Percentiles rank a stretch among this genome's conserved stretches.
Evolutionary conservation across 2,113 vertebrate species (phyloP).

Genomic region (Stegostoma tigrinum): DNA sequence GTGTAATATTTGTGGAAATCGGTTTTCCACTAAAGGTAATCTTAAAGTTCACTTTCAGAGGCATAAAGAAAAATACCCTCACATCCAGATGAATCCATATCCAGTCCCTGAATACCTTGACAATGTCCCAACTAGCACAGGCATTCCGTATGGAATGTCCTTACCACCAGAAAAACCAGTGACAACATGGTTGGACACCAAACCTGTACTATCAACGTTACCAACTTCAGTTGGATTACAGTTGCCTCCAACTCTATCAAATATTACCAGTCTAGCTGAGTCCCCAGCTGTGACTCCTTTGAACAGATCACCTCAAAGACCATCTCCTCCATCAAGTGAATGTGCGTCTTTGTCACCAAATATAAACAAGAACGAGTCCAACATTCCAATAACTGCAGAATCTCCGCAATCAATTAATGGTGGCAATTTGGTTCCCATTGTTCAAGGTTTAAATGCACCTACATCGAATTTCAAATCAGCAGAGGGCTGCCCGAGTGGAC

Average conservation of each 20-base stretch:
- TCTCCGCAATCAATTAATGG: conserved; percentile 68
- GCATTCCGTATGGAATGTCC: conserved; percentile 96
- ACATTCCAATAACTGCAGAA: conserved; percentile 57
- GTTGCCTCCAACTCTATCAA: conserved; percentile 77
- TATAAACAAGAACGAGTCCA: conserved; percentile 66
- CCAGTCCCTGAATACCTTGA: conserved; percentile 98
- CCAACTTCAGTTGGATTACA: conserved; percentile 81
- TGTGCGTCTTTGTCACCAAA: conserved; percentile 89
- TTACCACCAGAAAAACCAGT: conserved; percentile 93
- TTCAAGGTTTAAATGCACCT: conserved; percentile 69
- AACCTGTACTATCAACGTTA: conserved; percentile 78
- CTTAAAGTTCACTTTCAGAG: conserved; percentile 98
- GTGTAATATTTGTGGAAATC: conserved; percentile 97
- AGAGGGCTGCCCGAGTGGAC: conserved; percentile 63
- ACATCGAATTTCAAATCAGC: conserved; percentile 58
- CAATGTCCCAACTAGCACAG: conserved; percentile 94
- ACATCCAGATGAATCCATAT: conserved; percentile 99
- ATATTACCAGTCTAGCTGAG: conserved; percentile 70
- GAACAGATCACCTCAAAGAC: conserved; percentile 85
- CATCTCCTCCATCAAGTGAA: conserved; percentile 86
- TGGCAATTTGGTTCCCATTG: conserved; percentile 64
- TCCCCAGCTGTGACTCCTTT: conserved; percentile 84
- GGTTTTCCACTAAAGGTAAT: conserved; percentile 98
- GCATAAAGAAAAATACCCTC: conserved; percentile 98
- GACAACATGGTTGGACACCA: conserved; percentile 96